Percentiles rank a stretch among this genome's conserved stretches.
These are phyloP conservation scores for Ammodytes marinus DNA, from an alignment of 2,113 vertebrate species.

Conservation along the genomic window DNA sequence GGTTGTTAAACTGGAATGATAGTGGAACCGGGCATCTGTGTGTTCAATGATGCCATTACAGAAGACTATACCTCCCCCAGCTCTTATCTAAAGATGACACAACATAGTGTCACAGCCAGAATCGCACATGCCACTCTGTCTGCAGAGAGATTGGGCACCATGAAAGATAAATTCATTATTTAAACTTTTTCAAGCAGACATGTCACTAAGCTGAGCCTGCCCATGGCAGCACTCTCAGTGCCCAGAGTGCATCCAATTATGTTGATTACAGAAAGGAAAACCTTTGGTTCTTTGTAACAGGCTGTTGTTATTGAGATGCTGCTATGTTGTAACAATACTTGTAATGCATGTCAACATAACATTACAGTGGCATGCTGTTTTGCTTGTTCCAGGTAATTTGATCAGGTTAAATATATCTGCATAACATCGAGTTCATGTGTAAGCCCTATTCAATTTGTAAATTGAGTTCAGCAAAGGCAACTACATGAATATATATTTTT, in stretches of 20 bases:
- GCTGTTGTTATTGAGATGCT: neutral
- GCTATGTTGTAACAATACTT: neutral
- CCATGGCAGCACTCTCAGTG: slow-evolving; percentile 19
- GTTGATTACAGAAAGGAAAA: slow-evolving; percentile 27
- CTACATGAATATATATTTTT: neutral
- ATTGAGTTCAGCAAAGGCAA: neutral
- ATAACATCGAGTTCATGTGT: neutral
- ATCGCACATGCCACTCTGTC: slow-evolving; percentile 47
- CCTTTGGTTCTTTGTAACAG: neutral
- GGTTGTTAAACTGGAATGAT: slow-evolving; percentile 75
- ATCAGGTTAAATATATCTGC: slow-evolving; percentile 3
- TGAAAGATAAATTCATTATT: slow-evolving; percentile 45
- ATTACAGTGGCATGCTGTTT: neutral
- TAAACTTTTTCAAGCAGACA: slow-evolving; percentile 4
- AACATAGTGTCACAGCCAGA: slow-evolving; percentile 51
- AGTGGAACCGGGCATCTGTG: slow-evolving; percentile 74
- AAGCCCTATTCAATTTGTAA: neutral
- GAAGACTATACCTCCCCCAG: slow-evolving; percentile 57
- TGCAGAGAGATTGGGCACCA: slow-evolving; percentile 36
- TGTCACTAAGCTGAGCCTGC: slow-evolving; percentile 23
- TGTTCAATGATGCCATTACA: slow-evolving; percentile 63
- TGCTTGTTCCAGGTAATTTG: neutral
- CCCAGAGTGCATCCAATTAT: slow-evolving; percentile 4
- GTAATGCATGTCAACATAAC: neutral
- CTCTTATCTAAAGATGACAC: slow-evolving; percentile 73